Evolutionary conservation across 2,797 vertebrate genomes (phyloP).

Genomic region (Rhinichthys osculus): DNA sequence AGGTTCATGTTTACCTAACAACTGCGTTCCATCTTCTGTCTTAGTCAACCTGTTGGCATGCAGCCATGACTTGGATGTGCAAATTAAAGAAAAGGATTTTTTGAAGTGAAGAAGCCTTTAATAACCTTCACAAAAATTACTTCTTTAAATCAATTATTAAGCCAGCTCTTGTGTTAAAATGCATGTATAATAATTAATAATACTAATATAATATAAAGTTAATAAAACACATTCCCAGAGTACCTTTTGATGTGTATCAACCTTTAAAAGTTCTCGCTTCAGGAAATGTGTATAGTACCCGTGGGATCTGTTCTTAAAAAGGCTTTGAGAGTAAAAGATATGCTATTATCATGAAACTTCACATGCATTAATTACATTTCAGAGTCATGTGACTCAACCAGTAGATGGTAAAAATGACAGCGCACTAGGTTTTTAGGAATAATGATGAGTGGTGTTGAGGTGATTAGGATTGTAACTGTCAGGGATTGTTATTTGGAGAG

Average conservation of each 20-base stretch:
- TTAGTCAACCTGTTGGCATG: slow-evolving; percentile 6
- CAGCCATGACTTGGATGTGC: slow-evolving; percentile 11
- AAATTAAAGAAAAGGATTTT: neutral
- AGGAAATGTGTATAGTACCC: slow-evolving; percentile 30
- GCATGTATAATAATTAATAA: slow-evolving; percentile 22
- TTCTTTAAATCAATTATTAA: slow-evolving; percentile 51
- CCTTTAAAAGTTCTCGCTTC: slow-evolving; percentile 35
- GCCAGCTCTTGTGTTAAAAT: slow-evolving; percentile 6
- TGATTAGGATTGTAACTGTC: neutral
- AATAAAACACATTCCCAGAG: slow-evolving; percentile 23
- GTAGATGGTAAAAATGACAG: neutral
- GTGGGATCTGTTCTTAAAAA: slow-evolving; percentile 41
- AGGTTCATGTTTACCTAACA: slow-evolving; percentile 13
- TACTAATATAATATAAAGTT: slow-evolving; percentile 34
- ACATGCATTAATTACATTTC: slow-evolving; percentile 47
- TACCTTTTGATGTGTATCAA: slow-evolving; percentile 41
- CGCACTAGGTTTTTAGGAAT: neutral
- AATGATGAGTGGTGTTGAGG: slow-evolving; percentile 12
- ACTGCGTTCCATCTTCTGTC: neutral
- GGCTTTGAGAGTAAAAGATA: slow-evolving; percentile 22
- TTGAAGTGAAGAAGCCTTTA: neutral
- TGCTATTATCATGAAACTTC: slow-evolving; percentile 38
- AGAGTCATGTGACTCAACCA: slow-evolving; percentile 4
- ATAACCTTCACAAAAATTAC: neutral
- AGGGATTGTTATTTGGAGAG: neutral